phyloP scores from a whole-genome alignment of 1,140 invertebrate genomes.

The Bursaphelenchus mucronatus region DNA sequence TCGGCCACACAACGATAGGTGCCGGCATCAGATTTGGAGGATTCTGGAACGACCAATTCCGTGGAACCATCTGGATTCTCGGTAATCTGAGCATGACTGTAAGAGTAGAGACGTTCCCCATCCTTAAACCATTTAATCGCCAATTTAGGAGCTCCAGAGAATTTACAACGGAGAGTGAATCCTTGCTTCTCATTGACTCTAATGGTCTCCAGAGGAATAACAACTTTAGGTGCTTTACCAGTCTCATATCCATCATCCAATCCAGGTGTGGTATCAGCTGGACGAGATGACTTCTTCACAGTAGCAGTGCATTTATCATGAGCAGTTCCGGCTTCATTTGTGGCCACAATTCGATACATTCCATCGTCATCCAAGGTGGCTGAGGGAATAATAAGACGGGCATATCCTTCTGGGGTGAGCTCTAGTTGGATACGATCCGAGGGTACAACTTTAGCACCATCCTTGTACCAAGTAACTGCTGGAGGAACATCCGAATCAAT shows the following conservation, averaged over 20 bases:
- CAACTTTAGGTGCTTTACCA: conserved; percentile 53
- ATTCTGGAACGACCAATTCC: conserved; percentile 72
- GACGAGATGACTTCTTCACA: conserved; percentile 40
- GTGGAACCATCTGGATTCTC: conserved; percentile 67
- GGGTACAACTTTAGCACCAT: conserved; percentile 53
- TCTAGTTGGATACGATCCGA: conserved; percentile 54
- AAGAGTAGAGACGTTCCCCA: conserved; percentile 59
- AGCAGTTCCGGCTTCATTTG: conserved; percentile 57
- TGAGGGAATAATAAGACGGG: conserved; percentile 51
- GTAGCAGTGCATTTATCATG: conserved; percentile 58
- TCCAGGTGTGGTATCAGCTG: conserved; percentile 23
- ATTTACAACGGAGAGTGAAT: conserved; percentile 74
- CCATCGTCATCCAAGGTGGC: conserved; percentile 58
- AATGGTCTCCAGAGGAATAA: conserved; percentile 56
- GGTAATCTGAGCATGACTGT: conserved; percentile 43
- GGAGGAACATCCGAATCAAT: conserved; percentile 40
- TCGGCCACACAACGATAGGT: conserved; percentile 69
- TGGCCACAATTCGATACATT: conserved; percentile 54
- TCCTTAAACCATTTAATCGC: conserved; percentile 66
- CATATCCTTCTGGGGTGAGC: conserved; percentile 48
- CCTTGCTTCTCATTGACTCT: conserved; percentile 70
- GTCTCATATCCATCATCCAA: conserved; percentile 40
- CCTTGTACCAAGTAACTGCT: conserved; percentile 57
- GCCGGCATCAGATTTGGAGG: conserved; percentile 71
- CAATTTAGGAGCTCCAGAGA: conserved; percentile 76